Evolutionary conservation across 1,140 invertebrate species (phyloP).

Genomic region (Drosophila lacertosa): DNA sequence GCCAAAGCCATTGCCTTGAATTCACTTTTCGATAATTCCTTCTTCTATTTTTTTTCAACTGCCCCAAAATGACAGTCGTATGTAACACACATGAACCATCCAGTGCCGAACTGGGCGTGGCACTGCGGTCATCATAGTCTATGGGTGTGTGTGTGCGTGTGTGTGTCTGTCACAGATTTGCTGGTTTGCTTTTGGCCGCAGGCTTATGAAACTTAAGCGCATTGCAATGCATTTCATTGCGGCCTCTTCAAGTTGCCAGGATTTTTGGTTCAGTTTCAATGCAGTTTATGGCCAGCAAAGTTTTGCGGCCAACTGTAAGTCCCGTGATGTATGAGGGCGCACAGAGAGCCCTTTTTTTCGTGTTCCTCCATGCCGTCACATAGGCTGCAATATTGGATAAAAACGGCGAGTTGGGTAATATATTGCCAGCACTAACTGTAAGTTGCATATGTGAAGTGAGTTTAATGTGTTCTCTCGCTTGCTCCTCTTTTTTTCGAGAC

Average conservation of each 20-base stretch:
- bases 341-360: conserved; percentile 23
- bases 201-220: conserved; percentile 73
- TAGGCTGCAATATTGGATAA: conserved; percentile 52
- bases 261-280: conserved; percentile 27
- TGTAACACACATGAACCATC: conserved; percentile 46
- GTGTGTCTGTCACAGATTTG: conserved; percentile 37
- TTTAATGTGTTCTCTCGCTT: conserved; percentile 17
- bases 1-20: conserved; percentile 63
- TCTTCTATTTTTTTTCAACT: conserved; percentile 24
- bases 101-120: conserved; percentile 28
- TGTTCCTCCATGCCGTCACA: not conserved
- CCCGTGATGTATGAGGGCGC: conserved; percentile 34
- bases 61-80: conserved; percentile 44
- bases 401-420: conserved; percentile 44
- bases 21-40: conserved; percentile 81
- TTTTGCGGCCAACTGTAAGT: conserved; percentile 47
- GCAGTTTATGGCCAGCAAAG: conserved; percentile 47
- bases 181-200: conserved; percentile 42
- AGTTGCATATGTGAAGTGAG: conserved; percentile 23
- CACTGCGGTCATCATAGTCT: conserved; percentile 33
- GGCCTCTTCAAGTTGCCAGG: conserved; percentile 44
- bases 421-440: conserved; percentile 20
- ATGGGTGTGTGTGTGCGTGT: conserved; percentile 12
- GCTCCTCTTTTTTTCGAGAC: not conserved
- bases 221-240: conserved; percentile 59